Evolutionary conservation across 2,797 vertebrate genomes (phyloP), one percentile per base, ranked within the genome.

Genomic region (Hippoglossus hippoglossus): DNA sequence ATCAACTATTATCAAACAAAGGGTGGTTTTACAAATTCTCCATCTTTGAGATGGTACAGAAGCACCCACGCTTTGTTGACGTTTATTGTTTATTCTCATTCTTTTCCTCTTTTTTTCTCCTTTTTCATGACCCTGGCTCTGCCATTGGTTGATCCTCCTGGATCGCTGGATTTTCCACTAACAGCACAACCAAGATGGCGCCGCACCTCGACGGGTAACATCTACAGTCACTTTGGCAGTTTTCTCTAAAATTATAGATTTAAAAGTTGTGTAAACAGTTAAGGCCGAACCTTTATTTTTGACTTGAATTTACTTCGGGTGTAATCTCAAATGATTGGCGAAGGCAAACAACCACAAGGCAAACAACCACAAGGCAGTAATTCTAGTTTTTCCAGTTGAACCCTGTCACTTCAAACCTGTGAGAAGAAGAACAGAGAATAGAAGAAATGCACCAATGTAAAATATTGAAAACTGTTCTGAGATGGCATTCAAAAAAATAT

Each of bases 111-210:
- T 75, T 71, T 26, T 94, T 90, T 90, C 77, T 83, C 58, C 73
- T 55, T 80, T 87, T 71, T 34, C 75, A 91, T 88, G 86, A 58
- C 71, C 75, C 58, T 31, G 51, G 73, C 71, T 75, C 54, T 81
- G 72, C 86, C 88, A 80, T 85, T 91, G 93, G 90, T 87, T 61
- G 79, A 82, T 90, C 90, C 76, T 74, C 52, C 84, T 74, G 75
- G 81, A 89, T 86, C 83, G 63, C 75, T 87, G 70, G 62, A 56
- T 82, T 77, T 49, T 81, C 60, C 31, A 44, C 87, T 82, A 93
- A 91, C 94, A 99, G 98, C 93, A 99, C 98, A 77, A 99, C 97
- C 55, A 99, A 98, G 91, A 96, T 91, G 71, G 97, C 98, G 28
- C 97, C 98, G 70, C 98, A 99, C 86, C 96, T 99, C 0, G 98